Base-by-base conservation (phyloP, 2,888 invertebrate genomes). In the Xylota segnis region DNA sequence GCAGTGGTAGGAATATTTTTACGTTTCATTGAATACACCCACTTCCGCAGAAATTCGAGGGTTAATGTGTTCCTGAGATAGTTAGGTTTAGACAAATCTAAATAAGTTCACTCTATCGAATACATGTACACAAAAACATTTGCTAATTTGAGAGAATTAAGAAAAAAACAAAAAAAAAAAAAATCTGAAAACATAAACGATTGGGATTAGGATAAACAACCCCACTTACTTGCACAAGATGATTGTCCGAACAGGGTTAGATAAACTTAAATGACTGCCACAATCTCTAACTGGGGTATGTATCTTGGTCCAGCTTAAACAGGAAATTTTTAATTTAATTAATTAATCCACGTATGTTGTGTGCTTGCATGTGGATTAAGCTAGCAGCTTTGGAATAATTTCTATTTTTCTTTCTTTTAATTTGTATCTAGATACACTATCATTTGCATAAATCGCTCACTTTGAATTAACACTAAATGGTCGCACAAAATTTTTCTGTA, bases 291-390 rank as follows among this genome's bases (percentile, higher is more conserved):
- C 45, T 63, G 63, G 4, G 56, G 10, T 40, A 50, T 37, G 50
- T 43, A n/a, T 27, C 10, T 63, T 50, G 40, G 14, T 88, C 88
- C 89, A 90, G 89, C 89, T 89, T 90, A 90, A 91, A 89, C 91
- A 91, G 91, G 91, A 91, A 91, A 91, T 90, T 90, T 91, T 91
- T 91, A 91, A 91, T 91, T 91, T 90, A 91, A 91, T 91, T 91
- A 91, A 91, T 91, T 91, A 90, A 91, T 90, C 89, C 90, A 91
- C 90, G 37, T 56, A 58, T 71, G 54, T 59, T 59, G 45, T 63
- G 29, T 83, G 61, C 59, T 71, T 76, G 50, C 59, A 43, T 34
- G 56, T 18, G 52, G 34, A 32, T 56, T 45, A 9, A n/a, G 29
- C 9, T 58, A 27, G 43, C 7, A 23, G 27, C 32, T 76, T 63